Evolutionary conservation across 2,797 vertebrate genomes (phyloP).

Genomic region (Cyclopterus lumpus): DNA sequence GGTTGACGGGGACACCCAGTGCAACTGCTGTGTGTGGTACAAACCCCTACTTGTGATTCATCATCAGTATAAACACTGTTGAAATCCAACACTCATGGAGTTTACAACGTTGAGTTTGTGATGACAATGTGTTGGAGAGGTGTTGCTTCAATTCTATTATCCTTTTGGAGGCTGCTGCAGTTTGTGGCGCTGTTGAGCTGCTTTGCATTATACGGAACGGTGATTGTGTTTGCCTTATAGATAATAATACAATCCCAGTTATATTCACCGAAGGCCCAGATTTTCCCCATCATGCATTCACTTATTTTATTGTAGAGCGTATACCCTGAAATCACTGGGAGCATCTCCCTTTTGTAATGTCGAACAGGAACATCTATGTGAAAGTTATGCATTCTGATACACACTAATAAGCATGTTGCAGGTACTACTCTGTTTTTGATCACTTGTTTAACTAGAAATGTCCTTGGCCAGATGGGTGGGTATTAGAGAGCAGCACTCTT

Average conservation of each 20-base stretch:
- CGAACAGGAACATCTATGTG: neutral
- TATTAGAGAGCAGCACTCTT: neutral
- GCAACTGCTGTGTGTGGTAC: conserved; percentile 8
- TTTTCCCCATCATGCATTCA: neutral
- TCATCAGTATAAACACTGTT: neutral
- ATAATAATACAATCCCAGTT: neutral
- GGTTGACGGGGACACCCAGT: conserved; percentile 16
- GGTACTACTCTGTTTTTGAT: neutral
- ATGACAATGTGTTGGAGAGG: neutral
- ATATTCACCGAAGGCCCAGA: neutral
- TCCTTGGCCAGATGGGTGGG: neutral
- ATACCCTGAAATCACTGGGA: neutral
- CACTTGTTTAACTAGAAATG: neutral
- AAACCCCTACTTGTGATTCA: neutral
- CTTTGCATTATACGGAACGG: neutral
- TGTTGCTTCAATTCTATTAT: neutral
- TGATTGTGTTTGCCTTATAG: neutral
- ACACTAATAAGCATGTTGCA: neutral
- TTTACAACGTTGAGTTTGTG: neutral
- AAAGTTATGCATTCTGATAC: neutral
- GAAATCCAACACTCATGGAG: neutral
- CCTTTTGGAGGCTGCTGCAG: neutral
- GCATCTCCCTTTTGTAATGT: neutral
- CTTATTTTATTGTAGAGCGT: neutral
- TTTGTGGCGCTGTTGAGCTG: neutral